Evolutionary conservation across 2,797 vertebrate species (phyloP).

Genomic region (Enteromius unitaeniatus): DNA sequence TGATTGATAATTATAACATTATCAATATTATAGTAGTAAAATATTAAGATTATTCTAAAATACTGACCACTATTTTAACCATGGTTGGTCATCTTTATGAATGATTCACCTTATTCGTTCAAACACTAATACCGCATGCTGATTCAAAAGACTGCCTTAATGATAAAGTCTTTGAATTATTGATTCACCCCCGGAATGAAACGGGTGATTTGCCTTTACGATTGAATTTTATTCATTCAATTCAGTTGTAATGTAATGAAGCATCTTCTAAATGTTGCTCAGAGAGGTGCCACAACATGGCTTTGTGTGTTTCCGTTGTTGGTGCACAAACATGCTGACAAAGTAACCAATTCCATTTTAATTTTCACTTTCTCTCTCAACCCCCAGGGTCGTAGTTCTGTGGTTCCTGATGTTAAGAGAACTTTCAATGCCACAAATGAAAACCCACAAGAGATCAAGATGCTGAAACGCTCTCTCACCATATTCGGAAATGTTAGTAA

Average conservation of each 20-base stretch:
- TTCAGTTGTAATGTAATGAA: neutral
- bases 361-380: neutral
- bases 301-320: neutral
- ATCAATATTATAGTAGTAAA: neutral
- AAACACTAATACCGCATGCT: neutral
- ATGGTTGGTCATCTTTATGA: neutral
- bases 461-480: conserved; percentile 66
- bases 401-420: conserved; percentile 55
- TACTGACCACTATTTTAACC: neutral
- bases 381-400: conserved; percentile 28
- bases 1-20: neutral
- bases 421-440: conserved; percentile 56
- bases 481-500: conserved; percentile 68
- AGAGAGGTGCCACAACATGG: neutral
- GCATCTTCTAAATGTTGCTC: neutral
- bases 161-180: neutral
- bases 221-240: conserved; percentile 1
- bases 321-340: neutral
- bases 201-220: neutral
- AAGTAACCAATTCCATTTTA: neutral
- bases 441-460: conserved; percentile 65
- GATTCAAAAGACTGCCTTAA: neutral
- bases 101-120: neutral
- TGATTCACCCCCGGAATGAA: neutral
- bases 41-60: neutral